Percentiles rank a stretch among this genome's conserved stretches.
Conservation (phyloP, 2,797 vertebrate genomes). For the Poecilia wingei region DNA sequence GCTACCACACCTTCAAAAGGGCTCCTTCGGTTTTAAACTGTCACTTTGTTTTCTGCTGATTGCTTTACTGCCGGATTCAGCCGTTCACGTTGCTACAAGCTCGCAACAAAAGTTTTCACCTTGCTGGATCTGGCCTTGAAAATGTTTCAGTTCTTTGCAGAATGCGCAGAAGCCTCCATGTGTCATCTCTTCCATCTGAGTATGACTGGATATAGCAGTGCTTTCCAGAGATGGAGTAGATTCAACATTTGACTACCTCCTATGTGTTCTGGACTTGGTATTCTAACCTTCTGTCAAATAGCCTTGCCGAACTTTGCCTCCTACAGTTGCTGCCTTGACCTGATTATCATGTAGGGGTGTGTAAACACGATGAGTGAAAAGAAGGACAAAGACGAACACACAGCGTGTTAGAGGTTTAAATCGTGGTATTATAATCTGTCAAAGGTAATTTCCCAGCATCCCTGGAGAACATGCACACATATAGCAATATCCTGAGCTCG, state of each 20-base stretch:
- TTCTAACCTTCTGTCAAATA: slow-evolving; percentile 76
- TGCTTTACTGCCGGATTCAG: background rate
- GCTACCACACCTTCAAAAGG: background rate
- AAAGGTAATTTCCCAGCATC: slow-evolving; percentile 44
- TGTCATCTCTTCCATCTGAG: slow-evolving; percentile 8
- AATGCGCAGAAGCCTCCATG: background rate
- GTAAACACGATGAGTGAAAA: slow-evolving; percentile 18
- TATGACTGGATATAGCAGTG: slow-evolving; percentile 13
- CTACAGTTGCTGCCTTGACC: slow-evolving; percentile 47
- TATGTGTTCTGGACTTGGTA: slow-evolving; percentile 63
- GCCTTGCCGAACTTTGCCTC: slow-evolving; percentile 58
- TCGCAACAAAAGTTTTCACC: slow-evolving; percentile 15
- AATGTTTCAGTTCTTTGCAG: slow-evolving; percentile 30
- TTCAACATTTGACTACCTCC: slow-evolving; percentile 67
- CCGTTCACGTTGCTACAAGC: background rate
- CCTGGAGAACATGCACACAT: slow-evolving; percentile 14
- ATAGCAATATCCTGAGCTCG: background rate
- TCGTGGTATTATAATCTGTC: slow-evolving; percentile 50
- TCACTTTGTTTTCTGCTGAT: slow-evolving; percentile 23
- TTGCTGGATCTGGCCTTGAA: slow-evolving; percentile 24
- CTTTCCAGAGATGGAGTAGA: slow-evolving; percentile 20
- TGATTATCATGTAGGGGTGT: slow-evolving; percentile 50
- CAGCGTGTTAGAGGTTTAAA: slow-evolving; percentile 71
- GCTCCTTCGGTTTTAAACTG: background rate
- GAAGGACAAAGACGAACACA: slow-evolving; percentile 43